These are phyloP conservation scores for Macropis europaea DNA, from an alignment of 2,888 invertebrate genomes.

Conservation along the genomic window DNA sequence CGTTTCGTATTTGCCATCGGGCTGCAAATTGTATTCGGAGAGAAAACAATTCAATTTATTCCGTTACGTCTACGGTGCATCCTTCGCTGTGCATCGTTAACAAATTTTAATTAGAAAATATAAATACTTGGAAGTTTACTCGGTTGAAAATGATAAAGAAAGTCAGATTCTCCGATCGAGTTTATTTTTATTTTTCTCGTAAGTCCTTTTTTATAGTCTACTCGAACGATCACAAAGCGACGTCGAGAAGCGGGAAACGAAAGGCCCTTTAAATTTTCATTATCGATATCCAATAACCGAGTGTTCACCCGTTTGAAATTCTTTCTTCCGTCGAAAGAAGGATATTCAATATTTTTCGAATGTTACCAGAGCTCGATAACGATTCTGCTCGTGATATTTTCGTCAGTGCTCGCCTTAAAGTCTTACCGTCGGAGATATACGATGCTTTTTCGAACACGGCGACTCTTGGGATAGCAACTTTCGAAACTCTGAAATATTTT, in stretches of 20 bases:
- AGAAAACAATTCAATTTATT: too few species aligned
- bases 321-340: conserved; percentile 8
- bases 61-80: too few species aligned
- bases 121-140: too few species aligned
- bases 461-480: conserved; percentile 12
- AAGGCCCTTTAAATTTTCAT: conserved; percentile 48
- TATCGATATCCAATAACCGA: conserved; percentile 52
- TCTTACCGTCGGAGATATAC: neutral
- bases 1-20: neutral
- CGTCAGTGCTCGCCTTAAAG: neutral
- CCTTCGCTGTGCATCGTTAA: too few species aligned
- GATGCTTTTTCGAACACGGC: neutral
- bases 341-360: conserved; percentile 2
- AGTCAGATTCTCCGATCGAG: neutral
- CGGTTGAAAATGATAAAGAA: neutral
- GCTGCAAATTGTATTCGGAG: too few species aligned
- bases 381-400: neutral
- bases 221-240: conserved; percentile 40
- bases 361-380: too few species aligned
- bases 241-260: conserved; percentile 19
- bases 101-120: too few species aligned
- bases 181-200: neutral
- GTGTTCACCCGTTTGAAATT: conserved; percentile 11
- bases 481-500: conserved; percentile 8
- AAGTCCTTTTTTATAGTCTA: neutral